Evolutionary conservation across 2,797 vertebrate genomes (phyloP), one percentile per base, ranked within the genome.

Genomic region (Champsocephalus gunnari): DNA sequence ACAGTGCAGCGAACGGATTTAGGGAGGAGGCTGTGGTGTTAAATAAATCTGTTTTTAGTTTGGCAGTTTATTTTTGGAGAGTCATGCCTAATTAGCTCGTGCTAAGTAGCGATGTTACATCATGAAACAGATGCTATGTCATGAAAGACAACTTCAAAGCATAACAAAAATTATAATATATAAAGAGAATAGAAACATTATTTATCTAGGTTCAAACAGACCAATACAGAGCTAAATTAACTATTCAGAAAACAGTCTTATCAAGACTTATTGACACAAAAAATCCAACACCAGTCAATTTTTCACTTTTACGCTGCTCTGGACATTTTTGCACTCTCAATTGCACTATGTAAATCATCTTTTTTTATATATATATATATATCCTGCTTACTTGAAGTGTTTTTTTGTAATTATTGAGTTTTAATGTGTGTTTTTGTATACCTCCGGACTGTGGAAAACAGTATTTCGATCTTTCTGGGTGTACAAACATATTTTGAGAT

Each of bases 51-150:
- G 21, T 53, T 54, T 73, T 45, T 24, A 34, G 12, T 16, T 55
- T n/a, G 11, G 5, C 12, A 16, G 38, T 17, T 58, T 62, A 43
- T 19, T 70, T 63, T 63, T 66, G 44, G 69, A 65, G 41, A 58
- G 10, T 6, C 49, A n/a, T 43, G 5, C n/a, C 65, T 51, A 34
- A 38, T 72, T 72, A 80, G n/a, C 0, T 21, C 1, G 24, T 10
- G 49, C 32, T 71, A 47, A 61, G 2, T 19, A 71, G 50, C 21
- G n/a, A 43, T 56, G 67, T 67, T 59, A 43, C 63, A 67, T 78
- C 24, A 66, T 48, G 17, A 54, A 63, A 67, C 57, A 53, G 17
- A 13, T 47, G 13, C 19, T 47, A 17, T 48, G 51, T 66, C 62
- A 62, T 58, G 6, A 69, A 69, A 69, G 34, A n/a, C 9, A 21